Base-by-base conservation (phyloP, 92 coral and sea anemone species). In the Parazoanthus atlanticus region DNA sequence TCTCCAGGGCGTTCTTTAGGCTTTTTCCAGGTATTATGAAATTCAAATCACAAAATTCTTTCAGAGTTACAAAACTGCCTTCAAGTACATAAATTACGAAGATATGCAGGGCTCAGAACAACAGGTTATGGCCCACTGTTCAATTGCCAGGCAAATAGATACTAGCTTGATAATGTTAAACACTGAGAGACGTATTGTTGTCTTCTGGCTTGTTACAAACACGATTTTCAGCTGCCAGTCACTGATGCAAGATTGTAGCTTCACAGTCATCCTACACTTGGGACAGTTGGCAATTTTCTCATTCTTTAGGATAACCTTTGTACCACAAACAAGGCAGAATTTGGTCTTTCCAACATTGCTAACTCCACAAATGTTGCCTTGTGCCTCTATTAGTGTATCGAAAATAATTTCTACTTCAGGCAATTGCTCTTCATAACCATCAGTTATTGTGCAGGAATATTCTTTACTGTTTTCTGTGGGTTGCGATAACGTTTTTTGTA, bases 351-450 rank as follows among this genome's bases (percentile, higher is more conserved):
- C 28, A 19, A 84, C 56, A 84, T 84, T 84, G 28, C 73, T 2
- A 28, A 67, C 31, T 1, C 26, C 73, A 67, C 2, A 67, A 2
- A 52, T 11, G 58, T 52, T 52, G 31, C 30, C 73, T 9, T 67
- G 26, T 25, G 73, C 31, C 73, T 67, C 29, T 67, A 6, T 28
- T 25, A 28, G 26, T 25, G 31, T 71, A 36, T 85, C 79, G 36
- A 80, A 65, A 38, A 71, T 46, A 5, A 32, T 72, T 46, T 85
- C 80, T 41, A 77, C 49, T 85, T 85, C 88, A 69, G 80, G 80
- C 88, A 85, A 66, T 70, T 85, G 56, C 70, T 85, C 88, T 67
- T 85, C 79, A 85, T 85, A 85, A 85, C 65, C 64, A 26, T 67
- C 40, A 85, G 79, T 54, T 21, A 70, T 46, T 84, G 88, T 84